Base-by-base conservation (phyloP, 2,888 invertebrate species). In the Heliconius cydno region DNA sequence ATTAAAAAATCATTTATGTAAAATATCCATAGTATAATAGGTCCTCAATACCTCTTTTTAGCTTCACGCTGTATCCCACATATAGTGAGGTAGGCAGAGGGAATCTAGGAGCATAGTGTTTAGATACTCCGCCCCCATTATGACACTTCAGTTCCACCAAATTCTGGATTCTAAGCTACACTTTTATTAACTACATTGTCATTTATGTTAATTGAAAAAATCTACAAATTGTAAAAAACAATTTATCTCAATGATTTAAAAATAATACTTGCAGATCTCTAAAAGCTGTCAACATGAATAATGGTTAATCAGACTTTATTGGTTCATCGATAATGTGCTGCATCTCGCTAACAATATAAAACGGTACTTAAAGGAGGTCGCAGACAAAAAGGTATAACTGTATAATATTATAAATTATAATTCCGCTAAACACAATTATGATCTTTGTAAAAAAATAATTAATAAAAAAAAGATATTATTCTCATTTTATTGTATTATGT, bases 331-430 rank as follows among this genome's bases (percentile, higher is more conserved):
- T 71, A 76, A 79, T 34, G 71, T 63, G 65, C 65, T 75, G 60
- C 79, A 77, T 77, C 76, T 78, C 63, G 30, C 41, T 70, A 80
- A 81, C 77, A 80, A 81, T 80, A 76, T 73, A 78, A 75, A 83
- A 81, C 82, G 82, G 81, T 81, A 81, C 67, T 77, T 80, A 80
- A 83, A 82, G 63, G 82, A 81, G 82, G 79, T 80, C 81, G 57
- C 80, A 76, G 82, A 79, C 77, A 78, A 81, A 78, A 81, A 80
- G 67, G 22, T 77, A 77, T 83, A 82, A 83, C 83, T 80, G 84
- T 84, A 73, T 9, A 9, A 60, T 60, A 46, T 46, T 70, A 60
- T 73, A 46, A 46, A 57, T 60, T 60, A 25, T 60, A 60, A 52
- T 34, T 73, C 19, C 52, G 2, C 6, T 52, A 52, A 52, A 19